Base-by-base conservation (phyloP, 2,888 invertebrate genomes). In the Eupithecia insigniata region DNA sequence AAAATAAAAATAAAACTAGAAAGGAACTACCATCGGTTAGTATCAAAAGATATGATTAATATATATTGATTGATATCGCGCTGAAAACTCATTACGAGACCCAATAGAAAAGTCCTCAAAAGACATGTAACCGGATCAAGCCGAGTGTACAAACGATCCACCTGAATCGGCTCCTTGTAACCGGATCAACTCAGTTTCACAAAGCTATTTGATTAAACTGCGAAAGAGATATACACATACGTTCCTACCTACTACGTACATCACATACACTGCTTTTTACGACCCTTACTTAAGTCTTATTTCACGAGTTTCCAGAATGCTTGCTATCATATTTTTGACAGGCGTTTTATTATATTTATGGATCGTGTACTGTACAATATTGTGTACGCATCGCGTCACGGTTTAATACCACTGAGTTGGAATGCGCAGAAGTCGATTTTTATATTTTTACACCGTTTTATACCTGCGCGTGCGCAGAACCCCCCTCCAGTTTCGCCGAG, bases 151-250 rank as follows among this genome's bases (percentile, higher is more conserved):
- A 55, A 65, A 70, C 70, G 64, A 36, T 73, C 67, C 71, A 69
- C 75, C 71, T 70, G 68, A 77, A 76, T 55, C 68, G 66, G 39
- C n/a, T 68, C 55, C 46, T 55, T 70, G 55, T 66, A 70, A 67
- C 66, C 34, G 55, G 66, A 75, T 69, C 69, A 58, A 30, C 60
- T 70, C 60, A 55, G 22, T 22, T 34, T 46, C 30, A 28, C 67
- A 60, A 43, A 69, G 34, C 43, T 60, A 65, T 72, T 68, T 68
- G 61, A 70, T 69, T 71, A 71, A 55, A 67, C 22, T 43, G 60
- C 12, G 62, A 34, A 34, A 62, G 60, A 18, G 60, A 51, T 51
- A 22, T 51, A 51, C 22, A 51, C 3, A 51, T 22, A 10, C 46
- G 0, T 51, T n/a, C n/a, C 8, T 46, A 46, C 18, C n/a, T 18